Evolutionary conservation across 2,797 vertebrate species (phyloP).

Genomic region (Cuniculus paca): DNA sequence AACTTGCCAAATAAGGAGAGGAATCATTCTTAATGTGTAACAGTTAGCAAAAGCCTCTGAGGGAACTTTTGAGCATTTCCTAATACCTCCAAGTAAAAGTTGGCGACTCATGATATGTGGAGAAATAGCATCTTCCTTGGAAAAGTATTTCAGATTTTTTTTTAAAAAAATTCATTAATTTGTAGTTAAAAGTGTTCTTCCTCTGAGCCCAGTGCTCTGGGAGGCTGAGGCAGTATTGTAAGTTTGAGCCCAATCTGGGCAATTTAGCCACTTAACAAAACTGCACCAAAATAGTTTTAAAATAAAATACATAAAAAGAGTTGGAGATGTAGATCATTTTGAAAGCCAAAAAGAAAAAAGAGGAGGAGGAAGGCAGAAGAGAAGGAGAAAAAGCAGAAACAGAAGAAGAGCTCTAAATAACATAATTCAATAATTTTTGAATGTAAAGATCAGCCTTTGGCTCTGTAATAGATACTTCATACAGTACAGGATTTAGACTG

Average conservation of each 20-base stretch:
- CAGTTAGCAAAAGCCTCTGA: slow-evolving; percentile 75
- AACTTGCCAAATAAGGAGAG: slow-evolving; percentile 65
- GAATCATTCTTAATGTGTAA: slow-evolving; percentile 60
- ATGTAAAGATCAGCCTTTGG: neutral
- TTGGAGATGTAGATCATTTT: neutral
- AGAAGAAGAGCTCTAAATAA: neutral
- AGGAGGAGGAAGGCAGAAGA: neutral
- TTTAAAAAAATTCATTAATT: neutral
- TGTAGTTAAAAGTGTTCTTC: neutral
- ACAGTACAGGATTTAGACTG: neutral
- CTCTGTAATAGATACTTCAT: neutral
- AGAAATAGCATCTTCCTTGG: neutral
- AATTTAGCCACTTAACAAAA: neutral
- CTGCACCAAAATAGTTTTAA: neutral
- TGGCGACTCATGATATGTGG: neutral
- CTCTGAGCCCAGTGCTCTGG: neutral
- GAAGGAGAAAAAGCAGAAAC: neutral
- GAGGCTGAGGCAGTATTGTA: neutral
- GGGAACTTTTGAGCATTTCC: slow-evolving; percentile 52
- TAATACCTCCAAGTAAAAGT: neutral
- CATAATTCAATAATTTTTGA: neutral
- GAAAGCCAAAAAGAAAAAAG: neutral
- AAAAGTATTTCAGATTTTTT: neutral
- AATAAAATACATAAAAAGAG: neutral
- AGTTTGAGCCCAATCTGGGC: neutral